Percentiles rank a stretch among this genome's conserved stretches.
phyloP scores from a whole-genome alignment of 1,140 invertebrate species.

The Spodoptera frugiperda region DNA sequence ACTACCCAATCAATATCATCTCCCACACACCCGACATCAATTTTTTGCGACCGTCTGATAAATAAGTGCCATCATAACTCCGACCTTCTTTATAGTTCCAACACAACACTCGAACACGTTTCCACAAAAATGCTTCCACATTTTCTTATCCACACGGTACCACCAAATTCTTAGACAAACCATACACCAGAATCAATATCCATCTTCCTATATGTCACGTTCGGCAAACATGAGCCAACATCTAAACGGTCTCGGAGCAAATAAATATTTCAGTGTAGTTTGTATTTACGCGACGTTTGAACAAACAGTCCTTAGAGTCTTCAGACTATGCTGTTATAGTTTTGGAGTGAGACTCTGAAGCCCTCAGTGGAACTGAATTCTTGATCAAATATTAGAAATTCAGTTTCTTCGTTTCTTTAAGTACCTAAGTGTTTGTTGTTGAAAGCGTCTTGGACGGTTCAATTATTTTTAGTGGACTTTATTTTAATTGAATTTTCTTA shows the following conservation, averaged over 20 bases:
- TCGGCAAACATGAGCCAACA: conserved; percentile 60
- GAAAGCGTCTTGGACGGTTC: neutral
- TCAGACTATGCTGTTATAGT: conserved; percentile 23
- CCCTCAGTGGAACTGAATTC: conserved; percentile 10
- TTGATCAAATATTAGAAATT: conserved; percentile 10
- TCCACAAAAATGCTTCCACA: conserved; percentile 34
- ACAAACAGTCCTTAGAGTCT: conserved; percentile 45
- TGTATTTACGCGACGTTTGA: conserved; percentile 52
- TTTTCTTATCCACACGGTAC: conserved; percentile 26
- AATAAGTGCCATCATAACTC: conserved; percentile 21
- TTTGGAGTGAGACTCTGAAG: conserved; percentile 3
- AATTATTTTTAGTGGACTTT: no score
- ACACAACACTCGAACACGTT: conserved; percentile 30
- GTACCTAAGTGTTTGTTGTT: neutral
- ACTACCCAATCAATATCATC: neutral
- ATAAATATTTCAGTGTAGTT: conserved; percentile 69
- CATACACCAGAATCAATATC: conserved; percentile 56
- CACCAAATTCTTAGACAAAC: conserved; percentile 49
- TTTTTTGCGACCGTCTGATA: neutral
- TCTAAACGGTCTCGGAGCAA: conserved; percentile 60
- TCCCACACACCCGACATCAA: neutral
- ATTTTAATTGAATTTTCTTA: no score
- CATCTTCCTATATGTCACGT: conserved; percentile 64
- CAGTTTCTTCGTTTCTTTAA: no score
- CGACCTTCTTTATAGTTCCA: conserved; percentile 30